Evolutionary conservation across 92 coral and sea anemone genomes (phyloP).

Genomic region (Galaxea fascicularis): DNA sequence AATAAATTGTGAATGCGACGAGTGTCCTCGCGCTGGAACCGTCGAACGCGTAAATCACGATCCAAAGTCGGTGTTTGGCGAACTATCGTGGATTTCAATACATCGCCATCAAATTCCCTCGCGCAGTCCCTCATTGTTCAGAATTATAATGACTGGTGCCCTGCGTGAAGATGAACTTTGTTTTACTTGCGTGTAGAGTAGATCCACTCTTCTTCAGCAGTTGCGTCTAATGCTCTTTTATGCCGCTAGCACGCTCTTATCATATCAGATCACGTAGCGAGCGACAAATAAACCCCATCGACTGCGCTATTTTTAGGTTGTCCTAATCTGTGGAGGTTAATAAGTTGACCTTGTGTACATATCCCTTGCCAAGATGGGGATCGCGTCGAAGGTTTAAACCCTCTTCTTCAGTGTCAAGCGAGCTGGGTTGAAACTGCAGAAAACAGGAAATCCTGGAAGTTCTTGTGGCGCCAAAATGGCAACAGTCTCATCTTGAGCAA

Average conservation of each 20-base stretch:
- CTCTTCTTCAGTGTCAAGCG: not conserved
- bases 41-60: constrained; percentile 46
- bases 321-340: constrained; percentile 10
- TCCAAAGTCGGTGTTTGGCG: constrained; percentile 38
- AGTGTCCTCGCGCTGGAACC: constrained; percentile 45
- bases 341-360: constrained; percentile 1
- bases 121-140: not conserved
- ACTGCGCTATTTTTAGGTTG: constrained; percentile 32
- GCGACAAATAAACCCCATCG: not conserved
- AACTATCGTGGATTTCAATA: not conserved
- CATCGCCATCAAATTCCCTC: not conserved
- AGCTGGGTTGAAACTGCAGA: too few species aligned
- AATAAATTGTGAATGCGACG: constrained; percentile 56
- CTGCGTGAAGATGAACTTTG: not conserved
- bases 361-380: too few species aligned
- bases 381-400: too few species aligned
- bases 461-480: too few species aligned
- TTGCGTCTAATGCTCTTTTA: constrained; percentile 15
- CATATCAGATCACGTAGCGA: constrained; percentile 5
- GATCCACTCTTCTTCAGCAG: not conserved
- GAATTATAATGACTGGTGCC: not conserved
- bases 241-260: not conserved
- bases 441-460: too few species aligned
- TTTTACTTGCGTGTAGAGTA: constrained; percentile 1
- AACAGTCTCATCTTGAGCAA: too few species aligned